A percentile compares a stretch with the other conserved stretches of the same genome.
These are phyloP conservation scores for Brachypteracias leptosomus DNA, from an alignment of 2,113 vertebrate species.

Conservation along the genomic window DNA sequence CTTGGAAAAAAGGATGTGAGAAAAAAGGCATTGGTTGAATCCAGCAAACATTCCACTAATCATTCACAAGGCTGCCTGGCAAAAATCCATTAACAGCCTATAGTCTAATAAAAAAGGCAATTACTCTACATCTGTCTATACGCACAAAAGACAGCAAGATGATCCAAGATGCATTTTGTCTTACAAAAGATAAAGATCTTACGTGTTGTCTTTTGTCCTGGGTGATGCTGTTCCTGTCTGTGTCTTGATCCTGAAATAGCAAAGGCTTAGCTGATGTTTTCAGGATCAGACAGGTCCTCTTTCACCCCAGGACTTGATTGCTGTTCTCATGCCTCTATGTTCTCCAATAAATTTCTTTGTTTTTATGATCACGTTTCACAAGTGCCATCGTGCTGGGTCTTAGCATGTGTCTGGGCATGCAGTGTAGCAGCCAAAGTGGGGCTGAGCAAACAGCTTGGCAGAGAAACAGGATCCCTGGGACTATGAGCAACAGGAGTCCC, in stretches of 20 bases:
- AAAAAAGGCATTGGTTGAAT: not conserved
- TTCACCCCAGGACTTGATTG: not conserved
- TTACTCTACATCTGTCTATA: not conserved
- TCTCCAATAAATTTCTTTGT: not conserved
- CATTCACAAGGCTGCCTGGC: not conserved
- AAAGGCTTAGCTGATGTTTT: not conserved
- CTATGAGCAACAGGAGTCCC: not conserved
- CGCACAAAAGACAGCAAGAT: not conserved
- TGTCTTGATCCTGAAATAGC: not conserved
- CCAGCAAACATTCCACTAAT: not conserved
- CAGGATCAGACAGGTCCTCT: not conserved
- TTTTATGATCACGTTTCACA: not conserved
- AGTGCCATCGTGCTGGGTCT: not conserved
- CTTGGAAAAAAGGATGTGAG: not conserved
- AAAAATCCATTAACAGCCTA: not conserved
- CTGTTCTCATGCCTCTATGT: not conserved
- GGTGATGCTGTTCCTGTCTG: not conserved
- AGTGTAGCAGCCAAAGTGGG: not conserved
- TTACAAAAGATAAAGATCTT: not conserved
- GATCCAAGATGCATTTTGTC: not conserved
- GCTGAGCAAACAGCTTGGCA: conserved; percentile 40
- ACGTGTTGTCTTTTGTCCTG: not conserved
- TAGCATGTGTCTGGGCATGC: not conserved
- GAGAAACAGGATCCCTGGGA: not conserved
- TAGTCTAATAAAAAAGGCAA: not conserved